Base-by-base conservation (phyloP, 2,797 vertebrate species). In the Spinus olivaceus region DNA sequence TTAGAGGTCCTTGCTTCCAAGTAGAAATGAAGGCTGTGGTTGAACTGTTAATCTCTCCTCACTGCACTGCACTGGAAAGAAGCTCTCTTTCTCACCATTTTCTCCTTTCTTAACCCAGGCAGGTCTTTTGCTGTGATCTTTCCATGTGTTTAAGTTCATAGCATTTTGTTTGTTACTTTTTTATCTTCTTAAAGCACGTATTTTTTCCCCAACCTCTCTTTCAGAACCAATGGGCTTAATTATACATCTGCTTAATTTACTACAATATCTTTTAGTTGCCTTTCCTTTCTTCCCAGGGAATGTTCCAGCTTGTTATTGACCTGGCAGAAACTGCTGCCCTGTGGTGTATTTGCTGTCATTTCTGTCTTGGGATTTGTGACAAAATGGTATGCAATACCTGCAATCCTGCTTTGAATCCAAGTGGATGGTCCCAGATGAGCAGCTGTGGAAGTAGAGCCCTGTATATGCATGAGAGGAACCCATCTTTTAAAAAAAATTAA, bases 391-490 rank as follows among this genome's bases (percentile, higher is more conserved):
- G 19, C 23, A 53, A 18, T 37, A 6, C 2, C 53, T 41, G 50
- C 60, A 30, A 49, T 42, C 23, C 57, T 66, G 8, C 47, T 82
- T 54, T 88, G 25, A 50, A 47, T 78, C 32, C 41, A 35, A 8
- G 37, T 25, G 25, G 24, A 12, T 1, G 0, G 1, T 81, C 4
- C 6, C 49, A 14, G 46, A 12, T 63, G 51, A 66, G 47, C 23
- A 92, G 18, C 24, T 80, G 32, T 51, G 49, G 28, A 6, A 30
- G 10, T 17, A 28, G 27, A 60, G 13, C 18, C 35, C 24, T 35
- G 1, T 56, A 4, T 12, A 49, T 39, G 41, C 50, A 33, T 74
- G 17, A 46, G 12, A 59, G 53, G 59, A 90, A 51, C 8, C 4
- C 16, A 61, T 23, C 28, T 86, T 47, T 63, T 30, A 77, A 46